phyloP scores from a whole-genome alignment of 1,140 invertebrate species.

The Nephila pilipes region DNA sequence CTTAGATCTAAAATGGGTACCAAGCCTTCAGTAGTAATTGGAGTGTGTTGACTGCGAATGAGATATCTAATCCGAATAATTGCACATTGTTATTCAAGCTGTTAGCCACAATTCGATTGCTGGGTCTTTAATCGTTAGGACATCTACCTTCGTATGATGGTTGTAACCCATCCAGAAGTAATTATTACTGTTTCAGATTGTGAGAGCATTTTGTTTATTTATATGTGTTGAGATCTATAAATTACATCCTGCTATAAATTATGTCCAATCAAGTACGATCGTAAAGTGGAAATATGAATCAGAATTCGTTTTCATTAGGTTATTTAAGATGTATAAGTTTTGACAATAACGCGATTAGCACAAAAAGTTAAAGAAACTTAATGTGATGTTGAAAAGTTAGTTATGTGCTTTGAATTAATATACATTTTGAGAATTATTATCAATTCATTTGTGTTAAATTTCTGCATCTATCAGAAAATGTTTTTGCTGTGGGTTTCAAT shows the following conservation, averaged over 20 bases:
- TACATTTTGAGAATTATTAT: too few relatives aligned
- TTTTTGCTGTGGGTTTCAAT: too few relatives aligned
- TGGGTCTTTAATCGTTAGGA: neutral
- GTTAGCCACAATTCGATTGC: slow-evolving; percentile 14
- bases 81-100: slow-evolving; percentile 62
- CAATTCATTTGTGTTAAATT: too few relatives aligned
- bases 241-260: neutral
- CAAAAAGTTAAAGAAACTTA: too few relatives aligned
- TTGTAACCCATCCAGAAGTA: neutral
- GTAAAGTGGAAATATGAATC: neutral
- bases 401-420: too few relatives aligned
- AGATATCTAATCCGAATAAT: slow-evolving; percentile 44
- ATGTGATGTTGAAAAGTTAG: too few relatives aligned
- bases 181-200: neutral
- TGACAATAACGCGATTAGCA: neutral
- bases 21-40: slow-evolving; percentile 45
- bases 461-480: too few relatives aligned
- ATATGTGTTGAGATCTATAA: neutral
- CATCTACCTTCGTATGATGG: slow-evolving; percentile 2
- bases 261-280: neutral
- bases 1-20: slow-evolving; percentile 10
- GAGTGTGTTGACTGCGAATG: slow-evolving; percentile 47
- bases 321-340: neutral
- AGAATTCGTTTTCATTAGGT: neutral
- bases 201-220: neutral